Percentiles rank a stretch among this genome's conserved stretches.
Evolutionary conservation across 2,113 vertebrate genomes (phyloP).

Genomic region (Gallinago media): DNA sequence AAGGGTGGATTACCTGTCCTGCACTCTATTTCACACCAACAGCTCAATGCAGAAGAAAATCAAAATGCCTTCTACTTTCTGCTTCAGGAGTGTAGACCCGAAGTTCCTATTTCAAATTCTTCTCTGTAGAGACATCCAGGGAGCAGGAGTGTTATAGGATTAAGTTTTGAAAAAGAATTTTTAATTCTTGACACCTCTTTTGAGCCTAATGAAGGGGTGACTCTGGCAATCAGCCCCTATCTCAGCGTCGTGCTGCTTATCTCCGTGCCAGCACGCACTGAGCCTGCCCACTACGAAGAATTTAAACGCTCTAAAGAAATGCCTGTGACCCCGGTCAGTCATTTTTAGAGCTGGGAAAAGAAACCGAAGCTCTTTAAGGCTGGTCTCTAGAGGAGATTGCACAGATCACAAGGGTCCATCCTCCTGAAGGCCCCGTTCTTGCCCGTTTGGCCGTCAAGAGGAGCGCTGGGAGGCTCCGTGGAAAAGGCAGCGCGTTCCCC

Average conservation of each 20-base stretch:
- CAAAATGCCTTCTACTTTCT: neutral
- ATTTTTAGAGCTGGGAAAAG: neutral
- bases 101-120: neutral
- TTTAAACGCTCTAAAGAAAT: neutral
- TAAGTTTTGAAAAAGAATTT: neutral
- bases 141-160: neutral
- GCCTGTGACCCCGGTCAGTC: neutral
- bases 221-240: accelerated
- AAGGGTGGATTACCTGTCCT: neutral
- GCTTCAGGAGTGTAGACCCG: neutral
- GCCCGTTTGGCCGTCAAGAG: accelerated
- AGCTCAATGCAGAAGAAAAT: neutral
- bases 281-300: neutral
- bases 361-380: neutral
- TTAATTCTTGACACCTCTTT: neutral
- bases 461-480: neutral
- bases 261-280: accelerated
- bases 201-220: neutral
- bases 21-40: neutral
- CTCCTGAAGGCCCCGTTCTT: neutral
- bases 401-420: neutral
- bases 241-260: neutral
- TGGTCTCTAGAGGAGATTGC: neutral
- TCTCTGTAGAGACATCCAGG: accelerated
- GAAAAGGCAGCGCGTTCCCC: neutral